These are phyloP conservation scores for Cathartes aura DNA, from an alignment of 2,113 vertebrate genomes.

Conservation along the genomic window DNA sequence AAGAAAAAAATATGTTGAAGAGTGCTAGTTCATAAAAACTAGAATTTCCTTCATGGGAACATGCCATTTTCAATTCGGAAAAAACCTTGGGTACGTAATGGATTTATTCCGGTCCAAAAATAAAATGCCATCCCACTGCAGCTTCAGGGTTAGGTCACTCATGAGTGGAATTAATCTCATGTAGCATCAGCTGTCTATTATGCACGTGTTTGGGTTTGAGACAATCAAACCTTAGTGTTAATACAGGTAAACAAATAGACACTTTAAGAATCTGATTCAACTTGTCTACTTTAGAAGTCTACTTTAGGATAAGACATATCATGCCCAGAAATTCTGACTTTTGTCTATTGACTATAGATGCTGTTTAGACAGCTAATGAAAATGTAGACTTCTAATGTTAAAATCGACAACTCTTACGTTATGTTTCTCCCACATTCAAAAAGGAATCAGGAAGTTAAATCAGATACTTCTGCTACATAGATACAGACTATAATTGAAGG, in stretches of 20 bases:
- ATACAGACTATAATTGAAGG: not conserved
- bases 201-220: not conserved
- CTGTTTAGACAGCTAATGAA: not conserved
- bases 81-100: not conserved
- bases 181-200: not conserved
- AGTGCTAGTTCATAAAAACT: not conserved
- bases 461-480: not conserved
- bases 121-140: not conserved
- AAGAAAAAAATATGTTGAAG: not conserved
- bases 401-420: accelerated
- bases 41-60: not conserved
- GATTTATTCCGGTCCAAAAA: not conserved
- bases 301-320: not conserved
- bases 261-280: not conserved
- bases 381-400: not conserved
- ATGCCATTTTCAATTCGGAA: not conserved
- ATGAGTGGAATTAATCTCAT: not conserved
- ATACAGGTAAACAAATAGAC: not conserved
- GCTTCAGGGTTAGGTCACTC: not conserved
- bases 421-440: not conserved
- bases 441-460: not conserved
- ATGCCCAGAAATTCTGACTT: not conserved
- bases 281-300: not conserved
- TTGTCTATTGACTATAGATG: not conserved
- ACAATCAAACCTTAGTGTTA: not conserved